Evolutionary conservation across 2,888 invertebrate species (phyloP).

Genomic region (Griposia aprilina): DNA sequence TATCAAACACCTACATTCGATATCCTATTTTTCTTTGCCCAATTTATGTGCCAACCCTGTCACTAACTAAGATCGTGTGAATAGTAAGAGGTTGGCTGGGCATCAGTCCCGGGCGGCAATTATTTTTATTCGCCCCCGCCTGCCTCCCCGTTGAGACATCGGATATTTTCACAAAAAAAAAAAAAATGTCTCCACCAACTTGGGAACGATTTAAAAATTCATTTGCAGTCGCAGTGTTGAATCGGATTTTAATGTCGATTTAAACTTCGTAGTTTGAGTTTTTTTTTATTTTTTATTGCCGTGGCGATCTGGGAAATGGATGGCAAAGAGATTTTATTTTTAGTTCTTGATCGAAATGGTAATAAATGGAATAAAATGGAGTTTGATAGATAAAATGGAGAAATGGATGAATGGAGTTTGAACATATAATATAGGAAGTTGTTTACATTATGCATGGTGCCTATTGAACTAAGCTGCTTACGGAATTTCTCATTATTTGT

Average conservation of each 20-base stretch:
- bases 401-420: too few species aligned
- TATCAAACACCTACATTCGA: too few species aligned
- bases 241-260: constrained; percentile 65
- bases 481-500: constrained; percentile 17
- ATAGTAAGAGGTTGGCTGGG: constrained; percentile 81
- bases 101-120: constrained; percentile 80
- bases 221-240: constrained; percentile 67
- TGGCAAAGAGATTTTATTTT: constrained; percentile 26
- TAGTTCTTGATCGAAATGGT: background rate
- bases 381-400: background rate
- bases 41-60: constrained; percentile 74
- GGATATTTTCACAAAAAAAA: constrained; percentile 63
- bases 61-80: constrained; percentile 79
- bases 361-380: background rate
- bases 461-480: background rate
- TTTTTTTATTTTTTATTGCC: constrained; percentile 38
- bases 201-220: constrained; percentile 73
- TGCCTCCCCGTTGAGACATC: constrained; percentile 61
- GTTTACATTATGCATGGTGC: background rate
- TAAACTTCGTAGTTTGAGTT: constrained; percentile 48
- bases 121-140: constrained; percentile 85
- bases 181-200: constrained; percentile 59
- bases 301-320: constrained; percentile 19
- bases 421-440: background rate
- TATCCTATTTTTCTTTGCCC: background rate